phyloP scores from a whole-genome alignment of 2,797 vertebrate genomes.

The Neosalanx taihuensis region DNA sequence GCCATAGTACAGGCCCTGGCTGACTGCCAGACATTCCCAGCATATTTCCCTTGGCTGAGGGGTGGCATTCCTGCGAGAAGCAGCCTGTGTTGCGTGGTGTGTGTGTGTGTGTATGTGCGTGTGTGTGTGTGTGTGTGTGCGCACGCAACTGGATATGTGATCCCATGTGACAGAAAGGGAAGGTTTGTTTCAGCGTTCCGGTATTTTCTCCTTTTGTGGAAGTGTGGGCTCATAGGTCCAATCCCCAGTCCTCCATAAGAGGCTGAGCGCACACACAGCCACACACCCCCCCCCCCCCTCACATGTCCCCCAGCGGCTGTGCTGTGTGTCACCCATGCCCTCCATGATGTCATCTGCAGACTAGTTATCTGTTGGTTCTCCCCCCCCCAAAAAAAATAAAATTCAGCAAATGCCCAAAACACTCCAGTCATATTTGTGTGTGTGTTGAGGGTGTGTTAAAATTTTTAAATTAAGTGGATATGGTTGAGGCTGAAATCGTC shows the following conservation, averaged over 20 bases:
- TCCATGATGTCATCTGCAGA: too few relatives aligned
- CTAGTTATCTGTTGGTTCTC: too few relatives aligned
- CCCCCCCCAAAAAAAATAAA: too few relatives aligned
- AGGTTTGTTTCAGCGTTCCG: constrained; percentile 65
- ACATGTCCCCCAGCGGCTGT: background rate
- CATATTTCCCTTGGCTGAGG: constrained; percentile 45
- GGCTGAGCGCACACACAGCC: constrained; percentile 2
- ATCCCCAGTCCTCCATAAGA: constrained; percentile 25
- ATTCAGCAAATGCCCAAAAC: too few relatives aligned
- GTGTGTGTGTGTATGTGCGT: background rate
- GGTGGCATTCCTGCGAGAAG: constrained; percentile 47
- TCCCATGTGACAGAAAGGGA: constrained; percentile 62
- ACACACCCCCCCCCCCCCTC: constrained; percentile 9
- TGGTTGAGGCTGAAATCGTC: background rate
- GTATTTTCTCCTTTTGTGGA: constrained; percentile 73
- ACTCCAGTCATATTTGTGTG: background rate
- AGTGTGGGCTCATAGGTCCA: constrained; percentile 44
- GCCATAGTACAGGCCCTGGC: constrained; percentile 55
- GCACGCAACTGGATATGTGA: constrained; percentile 47
- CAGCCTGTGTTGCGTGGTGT: constrained; percentile 28
- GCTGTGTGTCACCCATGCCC: background rate
- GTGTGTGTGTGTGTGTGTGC: constrained; percentile 16
- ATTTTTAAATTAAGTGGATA: background rate
- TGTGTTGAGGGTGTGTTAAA: background rate
- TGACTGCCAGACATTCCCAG: constrained; percentile 48